Evolutionary conservation across 1,140 invertebrate species (phyloP), one percentile per base, ranked within the genome.

Genomic region (Orius laevigatus): DNA sequence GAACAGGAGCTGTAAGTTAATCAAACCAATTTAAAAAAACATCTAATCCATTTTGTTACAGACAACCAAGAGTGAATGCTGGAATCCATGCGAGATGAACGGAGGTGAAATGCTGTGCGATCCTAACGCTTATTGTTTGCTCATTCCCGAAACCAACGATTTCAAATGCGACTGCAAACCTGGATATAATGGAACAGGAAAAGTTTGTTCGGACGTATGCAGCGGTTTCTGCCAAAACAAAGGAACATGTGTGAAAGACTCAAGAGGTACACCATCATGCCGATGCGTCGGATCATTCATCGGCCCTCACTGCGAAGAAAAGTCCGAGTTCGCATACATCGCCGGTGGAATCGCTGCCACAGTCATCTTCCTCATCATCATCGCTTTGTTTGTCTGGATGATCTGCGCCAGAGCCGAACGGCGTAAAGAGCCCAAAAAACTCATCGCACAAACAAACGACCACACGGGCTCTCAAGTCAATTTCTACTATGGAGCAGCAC

Each of bases 301-400:
- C 10, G 89, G 89, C n/a, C 79, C 82, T 53, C 79, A 82, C 50
- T 93, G 87, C 59, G 74, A 80, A 3, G 84, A 89, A 56, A 92
- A 92, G 62, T 90, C 86, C 1, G 85, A 92, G 59, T 93, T 94
- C 63, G 87, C 89, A 3, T 94, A 93, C 63, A 90, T 93, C 51
- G 88, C 87, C 15, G 86, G 87, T 9, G 89, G 90, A 12, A 90
- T 93, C 52, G 85, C 89, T 18, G 86, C 84, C 12, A 82, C 84
- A 10, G 88, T 93, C 15, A 83, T 91, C 51, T 79, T 93, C 57
- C 81, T 93, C 50, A 92, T 94, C 53, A 78, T 94, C 56, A 78
- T 93, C 49, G 86, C 91, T 3, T 70, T 94, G 33, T 75, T 94
- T 11, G 86, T 94, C 45, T 94, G 90, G 89, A 94, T 94, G 90